phyloP scores from a whole-genome alignment of 2,113 vertebrate species.

The Entomyzon cyanotis region DNA sequence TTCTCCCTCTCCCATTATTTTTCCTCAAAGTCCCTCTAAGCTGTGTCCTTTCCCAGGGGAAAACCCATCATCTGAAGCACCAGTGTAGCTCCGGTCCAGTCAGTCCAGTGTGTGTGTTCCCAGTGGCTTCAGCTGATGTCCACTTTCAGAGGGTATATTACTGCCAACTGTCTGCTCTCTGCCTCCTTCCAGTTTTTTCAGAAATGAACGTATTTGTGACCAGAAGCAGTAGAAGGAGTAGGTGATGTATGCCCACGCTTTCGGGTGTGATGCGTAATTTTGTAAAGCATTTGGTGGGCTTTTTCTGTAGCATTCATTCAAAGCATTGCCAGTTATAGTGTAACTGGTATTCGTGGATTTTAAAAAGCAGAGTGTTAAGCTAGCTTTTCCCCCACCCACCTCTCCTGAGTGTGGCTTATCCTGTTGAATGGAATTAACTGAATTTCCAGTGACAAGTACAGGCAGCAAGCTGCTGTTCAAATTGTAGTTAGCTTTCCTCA shows the following conservation, averaged over 20 bases:
- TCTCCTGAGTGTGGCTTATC: slow-evolving; percentile 58
- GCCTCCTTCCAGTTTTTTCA: background rate
- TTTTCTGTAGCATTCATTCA: slow-evolving; percentile 2
- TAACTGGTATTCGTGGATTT: background rate
- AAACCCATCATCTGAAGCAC: rapidly evolving
- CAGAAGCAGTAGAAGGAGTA: background rate
- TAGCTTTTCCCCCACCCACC: background rate
- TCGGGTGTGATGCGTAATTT: background rate
- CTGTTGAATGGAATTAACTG: slow-evolving; percentile 68
- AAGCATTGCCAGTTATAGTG: background rate
- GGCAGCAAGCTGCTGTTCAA: background rate
- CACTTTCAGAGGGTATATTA: background rate
- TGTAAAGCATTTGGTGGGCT: background rate
- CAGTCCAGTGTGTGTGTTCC: rapidly evolving
- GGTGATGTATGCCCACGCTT: background rate
- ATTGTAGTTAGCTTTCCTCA: background rate
- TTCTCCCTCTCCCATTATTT: background rate
- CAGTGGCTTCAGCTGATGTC: background rate
- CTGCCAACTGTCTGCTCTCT: background rate
- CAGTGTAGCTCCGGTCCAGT: background rate
- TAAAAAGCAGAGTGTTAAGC: slow-evolving; percentile 6
- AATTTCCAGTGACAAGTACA: slow-evolving; percentile 60
- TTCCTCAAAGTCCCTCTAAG: background rate
- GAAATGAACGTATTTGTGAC: background rate
- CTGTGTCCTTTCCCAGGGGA: background rate